phyloP scores from a whole-genome alignment of 2,888 invertebrate species.

The Polia nebulosa region DNA sequence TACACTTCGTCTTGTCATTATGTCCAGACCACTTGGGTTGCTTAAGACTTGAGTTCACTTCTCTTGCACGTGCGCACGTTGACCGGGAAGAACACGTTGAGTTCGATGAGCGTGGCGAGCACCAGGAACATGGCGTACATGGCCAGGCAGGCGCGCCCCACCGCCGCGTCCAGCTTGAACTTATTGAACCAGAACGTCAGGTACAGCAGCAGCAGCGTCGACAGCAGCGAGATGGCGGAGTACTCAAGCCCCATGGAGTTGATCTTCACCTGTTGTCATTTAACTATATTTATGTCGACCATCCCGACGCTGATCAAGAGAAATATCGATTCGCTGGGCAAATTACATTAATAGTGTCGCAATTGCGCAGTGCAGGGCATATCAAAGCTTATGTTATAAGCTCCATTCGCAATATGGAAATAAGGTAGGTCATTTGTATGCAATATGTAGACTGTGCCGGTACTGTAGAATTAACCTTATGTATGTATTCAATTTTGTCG shows the following conservation, averaged over 20 bases:
- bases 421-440: conserved; percentile 14
- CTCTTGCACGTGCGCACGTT: conserved; percentile 96
- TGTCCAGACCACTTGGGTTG: conserved; percentile 70
- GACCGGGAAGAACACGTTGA: conserved; percentile 98
- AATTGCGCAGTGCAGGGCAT: conserved; percentile 52
- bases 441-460: not conserved
- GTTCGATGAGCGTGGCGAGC: conserved; percentile 97
- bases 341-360: conserved; percentile 53
- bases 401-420: conserved; percentile 61
- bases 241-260: conserved; percentile 98
- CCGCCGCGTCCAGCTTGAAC: conserved; percentile 96
- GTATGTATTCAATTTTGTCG: conserved; percentile 5
- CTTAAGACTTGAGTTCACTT: conserved; percentile 83
- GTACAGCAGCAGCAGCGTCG: conserved; percentile 96
- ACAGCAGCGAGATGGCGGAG: conserved; percentile 96
- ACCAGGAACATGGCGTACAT: conserved; percentile 97
- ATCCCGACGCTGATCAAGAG: conserved; percentile 11
- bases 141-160: conserved; percentile 95
- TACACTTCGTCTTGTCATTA: conserved; percentile 68
- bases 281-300: conserved; percentile 51
- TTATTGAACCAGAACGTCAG: conserved; percentile 96
- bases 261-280: conserved; percentile 93
- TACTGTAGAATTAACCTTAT: conserved; percentile 2
- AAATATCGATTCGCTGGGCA: conserved; percentile 59
- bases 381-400: conserved; percentile 28